A percentile compares a stretch with the other conserved stretches of the same genome.
These are phyloP conservation scores for Synanthedon myopaeformis DNA, from an alignment of 2,888 invertebrate genomes.

Conservation along the genomic window DNA sequence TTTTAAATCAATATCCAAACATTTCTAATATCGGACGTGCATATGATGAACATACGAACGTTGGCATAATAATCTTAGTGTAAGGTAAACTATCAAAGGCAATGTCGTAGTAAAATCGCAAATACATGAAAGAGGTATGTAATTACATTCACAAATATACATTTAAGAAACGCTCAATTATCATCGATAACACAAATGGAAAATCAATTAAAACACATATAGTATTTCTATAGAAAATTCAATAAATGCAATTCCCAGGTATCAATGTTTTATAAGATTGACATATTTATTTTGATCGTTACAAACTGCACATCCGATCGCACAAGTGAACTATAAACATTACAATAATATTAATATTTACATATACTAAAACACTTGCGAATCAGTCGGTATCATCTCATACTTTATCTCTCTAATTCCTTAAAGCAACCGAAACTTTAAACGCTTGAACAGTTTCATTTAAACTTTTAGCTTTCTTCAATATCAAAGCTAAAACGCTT, in stretches of 20 bases:
- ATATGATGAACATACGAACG: too few relatives aligned
- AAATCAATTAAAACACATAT: not conserved
- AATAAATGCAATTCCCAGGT: constrained; percentile 48
- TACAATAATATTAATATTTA: constrained; percentile 52
- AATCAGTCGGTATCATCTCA: constrained; percentile 52
- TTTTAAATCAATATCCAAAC: too few relatives aligned
- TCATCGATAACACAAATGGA: not conserved
- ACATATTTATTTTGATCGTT: constrained; percentile 13
- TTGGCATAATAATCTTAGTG: constrained; percentile 30
- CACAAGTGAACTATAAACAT: constrained; percentile 45
- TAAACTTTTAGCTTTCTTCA: too few relatives aligned
- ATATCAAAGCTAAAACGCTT: too few relatives aligned
- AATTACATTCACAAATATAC: not conserved
- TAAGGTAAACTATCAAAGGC: constrained; percentile 49
- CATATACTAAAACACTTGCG: constrained; percentile 58
- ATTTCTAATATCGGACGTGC: too few relatives aligned
- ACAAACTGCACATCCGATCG: constrained; percentile 37
- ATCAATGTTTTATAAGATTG: constrained; percentile 5
- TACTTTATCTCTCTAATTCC: constrained; percentile 22
- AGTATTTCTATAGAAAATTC: not conserved
- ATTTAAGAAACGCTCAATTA: not conserved
- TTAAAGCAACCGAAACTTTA: constrained; percentile 25
- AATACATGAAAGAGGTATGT: constrained; percentile 20
- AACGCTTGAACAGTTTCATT: not conserved
- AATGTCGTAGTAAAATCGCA: constrained; percentile 38